Evolutionary conservation across 2,888 invertebrate genomes (phyloP), one percentile per base, ranked within the genome.

Genomic region (Sialis fuliginosa): DNA sequence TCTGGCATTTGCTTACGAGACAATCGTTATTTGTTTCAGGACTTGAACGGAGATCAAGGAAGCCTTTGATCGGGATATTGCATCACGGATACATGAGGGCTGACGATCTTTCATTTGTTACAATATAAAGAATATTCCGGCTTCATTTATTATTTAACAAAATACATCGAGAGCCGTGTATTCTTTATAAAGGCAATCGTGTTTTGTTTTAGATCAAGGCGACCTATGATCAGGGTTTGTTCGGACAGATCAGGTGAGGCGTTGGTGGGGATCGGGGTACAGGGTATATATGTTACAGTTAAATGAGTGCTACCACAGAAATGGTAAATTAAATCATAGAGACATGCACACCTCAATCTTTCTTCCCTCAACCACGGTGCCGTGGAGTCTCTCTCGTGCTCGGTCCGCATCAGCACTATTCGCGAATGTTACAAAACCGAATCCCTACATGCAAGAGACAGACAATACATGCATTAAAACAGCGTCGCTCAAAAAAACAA

Each of bases 371-470:
- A 97, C 95, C 87, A 96, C 92, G 80, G 95, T 93, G 85, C 96
- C 96, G 86, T 98, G 96, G 80, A 98, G 90, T 84, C 95, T 92
- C 84, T 95, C 95, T 82, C 97, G 92, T 87, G 98, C 97, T 83
- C 91, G 88, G 84, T 97, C 97, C 77, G 97, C 97, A 81, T 98
- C 97, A 81, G 87, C 88, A 83, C 92, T 92, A 87, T 91, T 93
- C 85, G 95, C 95, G 91, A 98, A 98, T 84, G 97, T 98, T 85
- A 98, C 97, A 90, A 98, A 98, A 87, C 97, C 97, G 87, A 98
- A 98, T 83, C 98, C 98, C 97, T 98, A 90, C 85, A 88, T 88
- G 89, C 87, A 87, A 78, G 69, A 66, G 85, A 88, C 86, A 85
- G 83, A 86, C 83, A 85, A 84, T 82, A 84, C 85, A 85, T 85